Evolutionary conservation across 2,113 vertebrate genomes (phyloP).

Genomic region (Agapornis roseicollis): DNA sequence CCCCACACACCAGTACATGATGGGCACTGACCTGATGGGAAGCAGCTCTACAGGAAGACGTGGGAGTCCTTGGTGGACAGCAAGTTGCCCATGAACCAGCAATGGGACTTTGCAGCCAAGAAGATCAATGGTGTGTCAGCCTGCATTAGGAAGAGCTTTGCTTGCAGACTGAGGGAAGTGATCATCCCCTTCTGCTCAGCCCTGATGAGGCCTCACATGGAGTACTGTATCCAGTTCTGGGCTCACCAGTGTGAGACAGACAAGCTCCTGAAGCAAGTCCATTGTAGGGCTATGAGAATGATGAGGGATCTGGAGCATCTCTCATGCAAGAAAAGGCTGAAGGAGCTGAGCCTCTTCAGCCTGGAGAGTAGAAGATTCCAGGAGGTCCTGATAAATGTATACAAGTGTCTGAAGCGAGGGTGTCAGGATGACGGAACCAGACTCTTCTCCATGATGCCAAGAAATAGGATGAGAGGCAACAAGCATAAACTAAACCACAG

Average conservation of each 20-base stretch:
- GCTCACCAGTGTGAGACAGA: not conserved
- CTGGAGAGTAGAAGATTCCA: not conserved
- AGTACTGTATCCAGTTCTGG: not conserved
- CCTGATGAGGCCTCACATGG: not conserved
- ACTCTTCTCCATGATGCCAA: not conserved
- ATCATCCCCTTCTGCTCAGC: not conserved
- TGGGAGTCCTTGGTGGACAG: not conserved
- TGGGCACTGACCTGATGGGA: not conserved
- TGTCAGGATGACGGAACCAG: not conserved
- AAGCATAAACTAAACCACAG: not conserved
- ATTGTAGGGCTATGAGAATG: not conserved
- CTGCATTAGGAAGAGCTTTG: not conserved
- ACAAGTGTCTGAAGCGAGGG: not conserved
- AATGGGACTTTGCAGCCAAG: not conserved
- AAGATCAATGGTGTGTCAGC: not conserved
- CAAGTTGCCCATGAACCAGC: not conserved
- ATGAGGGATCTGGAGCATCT: not conserved
- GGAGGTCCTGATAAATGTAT: not conserved
- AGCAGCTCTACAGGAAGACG: not conserved
- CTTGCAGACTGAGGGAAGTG: not conserved
- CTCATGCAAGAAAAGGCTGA: not conserved
- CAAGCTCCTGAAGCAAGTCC: no score
- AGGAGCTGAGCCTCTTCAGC: not conserved
- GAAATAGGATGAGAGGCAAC: not conserved
- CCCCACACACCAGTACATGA: not conserved